A percentile compares a stretch with the other conserved stretches of the same genome.
phyloP scores from a whole-genome alignment of 1,140 invertebrate species.

The Gryon sp. region DNA sequence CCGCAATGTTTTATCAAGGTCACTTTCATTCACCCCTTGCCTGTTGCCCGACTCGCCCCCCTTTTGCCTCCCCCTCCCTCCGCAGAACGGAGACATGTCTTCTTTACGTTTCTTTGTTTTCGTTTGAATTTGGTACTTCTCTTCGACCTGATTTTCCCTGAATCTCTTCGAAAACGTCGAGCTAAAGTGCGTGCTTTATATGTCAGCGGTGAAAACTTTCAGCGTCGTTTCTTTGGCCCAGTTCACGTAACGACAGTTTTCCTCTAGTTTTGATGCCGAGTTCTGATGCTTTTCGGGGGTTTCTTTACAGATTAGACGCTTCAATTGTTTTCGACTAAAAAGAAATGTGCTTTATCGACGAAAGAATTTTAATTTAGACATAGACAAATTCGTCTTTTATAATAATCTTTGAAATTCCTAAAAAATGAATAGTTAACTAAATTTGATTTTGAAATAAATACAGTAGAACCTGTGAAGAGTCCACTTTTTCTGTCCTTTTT shows the following conservation, averaged over 20 bases:
- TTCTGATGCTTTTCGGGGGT: slow-evolving; percentile 10
- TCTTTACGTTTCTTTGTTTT: slow-evolving; percentile 54
- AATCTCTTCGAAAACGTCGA: slow-evolving; percentile 9
- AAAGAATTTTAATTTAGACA: too few species aligned
- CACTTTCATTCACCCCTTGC: slow-evolving; percentile 71
- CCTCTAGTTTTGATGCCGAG: slow-evolving; percentile 4
- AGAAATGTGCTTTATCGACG: background rate
- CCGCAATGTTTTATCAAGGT: slow-evolving; percentile 74
- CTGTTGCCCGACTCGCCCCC: slow-evolving; percentile 64
- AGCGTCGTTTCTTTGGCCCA: slow-evolving; percentile 41
- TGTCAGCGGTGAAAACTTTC: slow-evolving; percentile 50
- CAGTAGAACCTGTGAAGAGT: too few species aligned
- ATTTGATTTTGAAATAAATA: too few species aligned
- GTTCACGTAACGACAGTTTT: slow-evolving; percentile 50
- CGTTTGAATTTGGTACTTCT: slow-evolving; percentile 33
- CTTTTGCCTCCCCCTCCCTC: too few species aligned
- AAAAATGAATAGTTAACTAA: too few species aligned
- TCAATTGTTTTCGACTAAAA: background rate
- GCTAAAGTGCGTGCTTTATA: slow-evolving; percentile 52
- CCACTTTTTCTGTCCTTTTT: too few species aligned
- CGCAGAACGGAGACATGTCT: slow-evolving; percentile 7
- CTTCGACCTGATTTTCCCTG: slow-evolving; percentile 22
- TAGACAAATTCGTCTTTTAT: too few species aligned
- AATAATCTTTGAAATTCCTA: too few species aligned
- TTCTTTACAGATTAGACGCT: background rate